Percentiles rank a stretch among this genome's conserved stretches.
These are phyloP conservation scores for Meriones psammophilus DNA, from an alignment of 2,797 vertebrate genomes.

Conservation along the genomic window DNA sequence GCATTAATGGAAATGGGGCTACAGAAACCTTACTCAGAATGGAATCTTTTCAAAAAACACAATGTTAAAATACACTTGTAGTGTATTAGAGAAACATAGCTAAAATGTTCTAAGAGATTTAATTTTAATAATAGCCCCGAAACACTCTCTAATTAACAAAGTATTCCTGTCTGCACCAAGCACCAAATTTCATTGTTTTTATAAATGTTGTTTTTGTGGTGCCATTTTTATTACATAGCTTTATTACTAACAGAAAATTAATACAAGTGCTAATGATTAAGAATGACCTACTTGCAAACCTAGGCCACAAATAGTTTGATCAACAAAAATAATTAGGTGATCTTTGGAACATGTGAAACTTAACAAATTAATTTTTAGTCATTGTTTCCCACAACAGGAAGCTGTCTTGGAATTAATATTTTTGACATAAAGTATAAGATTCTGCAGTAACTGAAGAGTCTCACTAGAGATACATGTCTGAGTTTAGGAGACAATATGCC, in stretches of 20 bases:
- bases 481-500: conserved; percentile 37
- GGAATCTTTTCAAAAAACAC: not conserved
- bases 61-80: not conserved
- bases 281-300: conserved; percentile 34
- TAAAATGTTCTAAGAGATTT: conserved; percentile 34
- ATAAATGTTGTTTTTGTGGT: conserved; percentile 24
- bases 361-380: conserved; percentile 53
- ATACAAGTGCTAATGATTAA: conserved; percentile 23
- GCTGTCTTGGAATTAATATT: conserved; percentile 1
- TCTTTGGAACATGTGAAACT: conserved; percentile 12
- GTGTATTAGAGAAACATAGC: conserved; percentile 26
- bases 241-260: conserved; percentile 19
- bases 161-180: not conserved
- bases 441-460: not conserved
- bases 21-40: not conserved
- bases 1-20: not conserved
- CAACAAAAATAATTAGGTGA: conserved; percentile 40
- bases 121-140: conserved; percentile 25
- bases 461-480: not conserved
- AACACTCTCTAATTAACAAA: conserved; percentile 35
- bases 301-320: conserved; percentile 11
- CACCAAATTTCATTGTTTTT: conserved; percentile 54
- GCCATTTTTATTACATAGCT: not conserved
- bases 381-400: conserved; percentile 7
- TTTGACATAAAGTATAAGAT: not conserved